Evolutionary conservation across 2,888 invertebrate species (phyloP).

Genomic region (Vandiemenella viatica): DNA sequence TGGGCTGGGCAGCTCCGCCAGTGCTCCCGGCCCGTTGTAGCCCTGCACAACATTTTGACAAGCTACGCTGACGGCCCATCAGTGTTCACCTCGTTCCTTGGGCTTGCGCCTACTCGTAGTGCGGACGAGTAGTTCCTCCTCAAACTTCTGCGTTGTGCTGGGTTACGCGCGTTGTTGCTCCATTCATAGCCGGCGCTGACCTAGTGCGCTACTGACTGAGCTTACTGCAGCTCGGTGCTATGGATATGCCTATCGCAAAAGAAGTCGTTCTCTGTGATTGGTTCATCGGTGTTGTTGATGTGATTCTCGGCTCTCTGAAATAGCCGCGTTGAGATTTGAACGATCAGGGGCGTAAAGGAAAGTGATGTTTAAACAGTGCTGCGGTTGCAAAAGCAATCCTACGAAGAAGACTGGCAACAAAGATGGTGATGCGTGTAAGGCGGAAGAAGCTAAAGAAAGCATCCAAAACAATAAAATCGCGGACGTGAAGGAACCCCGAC

Average conservation of each 20-base stretch:
- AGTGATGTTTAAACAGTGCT: conserved; percentile 17
- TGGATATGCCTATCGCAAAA: too few relatives aligned
- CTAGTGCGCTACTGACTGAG: too few relatives aligned
- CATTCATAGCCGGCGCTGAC: too few relatives aligned
- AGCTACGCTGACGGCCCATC: background rate
- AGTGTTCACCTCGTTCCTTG: background rate
- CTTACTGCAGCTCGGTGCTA: background rate
- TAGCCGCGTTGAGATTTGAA: background rate
- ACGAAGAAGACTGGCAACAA: conserved; percentile 10
- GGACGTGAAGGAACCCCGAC: background rate
- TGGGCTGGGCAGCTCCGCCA: background rate
- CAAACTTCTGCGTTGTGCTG: background rate
- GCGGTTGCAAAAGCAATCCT: conserved; percentile 15
- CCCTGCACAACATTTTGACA: background rate
- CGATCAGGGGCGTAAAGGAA: background rate
- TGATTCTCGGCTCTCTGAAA: background rate
- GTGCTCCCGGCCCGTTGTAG: background rate
- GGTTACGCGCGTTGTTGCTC: too few relatives aligned
- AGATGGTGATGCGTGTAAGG: conserved; percentile 1
- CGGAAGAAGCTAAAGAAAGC: background rate
- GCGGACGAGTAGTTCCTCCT: background rate
- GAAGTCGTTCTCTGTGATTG: too few relatives aligned
- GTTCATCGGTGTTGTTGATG: too few relatives aligned
- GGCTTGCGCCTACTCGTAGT: too few relatives aligned
- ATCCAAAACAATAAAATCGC: background rate